Evolutionary conservation across 2,888 invertebrate genomes (phyloP), one percentile per base, ranked within the genome.

Genomic region (Scotopteryx bipunctaria): DNA sequence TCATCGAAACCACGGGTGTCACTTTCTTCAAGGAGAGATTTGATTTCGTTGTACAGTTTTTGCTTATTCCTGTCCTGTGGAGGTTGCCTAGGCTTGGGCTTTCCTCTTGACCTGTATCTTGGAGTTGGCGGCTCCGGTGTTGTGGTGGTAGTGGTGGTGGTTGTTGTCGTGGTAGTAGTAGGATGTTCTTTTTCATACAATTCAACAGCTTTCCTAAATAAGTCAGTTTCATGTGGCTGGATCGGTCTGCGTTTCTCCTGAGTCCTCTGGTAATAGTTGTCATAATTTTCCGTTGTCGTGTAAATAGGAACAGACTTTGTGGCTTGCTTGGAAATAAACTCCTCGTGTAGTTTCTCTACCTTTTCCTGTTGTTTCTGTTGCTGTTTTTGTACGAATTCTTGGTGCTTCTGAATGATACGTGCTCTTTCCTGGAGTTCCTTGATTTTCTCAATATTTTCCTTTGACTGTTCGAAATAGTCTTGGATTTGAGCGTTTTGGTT

Each of bases 351-450:
- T 64, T 93, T 92, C 58, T 95, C 92, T 0, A 95, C 93, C 70
- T 95, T 95, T 67, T 94, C 94, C 67, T 95, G 93, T 32, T 95
- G 94, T 63, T 95, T 95, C 62, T 95, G 93, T 64, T 95, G 95
- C 67, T 95, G 95, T 68, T 94, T 95, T 66, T 95, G 95, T 2
- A 95, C 92, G 63, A 95, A 94, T 61, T 95, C 93, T 65, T 95
- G 95, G 61, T 94, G 94, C 67, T 94, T 94, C 63, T 94, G 94
- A 53, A 94, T 94, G 2, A 94, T 91, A 57, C 93, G 91, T 64
- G 94, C 94, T 61, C 94, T 92, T 60, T 95, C 95, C 63, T 93
- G 92, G 36, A 95, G 91, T 62, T 95, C 94, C 61, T 93, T 93
- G 1, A 94, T 73, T 49, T 92, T 87, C 67, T 94, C 93, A 37